phyloP scores from a whole-genome alignment of 1,140 invertebrate species.

The Drosophila leontia region DNA sequence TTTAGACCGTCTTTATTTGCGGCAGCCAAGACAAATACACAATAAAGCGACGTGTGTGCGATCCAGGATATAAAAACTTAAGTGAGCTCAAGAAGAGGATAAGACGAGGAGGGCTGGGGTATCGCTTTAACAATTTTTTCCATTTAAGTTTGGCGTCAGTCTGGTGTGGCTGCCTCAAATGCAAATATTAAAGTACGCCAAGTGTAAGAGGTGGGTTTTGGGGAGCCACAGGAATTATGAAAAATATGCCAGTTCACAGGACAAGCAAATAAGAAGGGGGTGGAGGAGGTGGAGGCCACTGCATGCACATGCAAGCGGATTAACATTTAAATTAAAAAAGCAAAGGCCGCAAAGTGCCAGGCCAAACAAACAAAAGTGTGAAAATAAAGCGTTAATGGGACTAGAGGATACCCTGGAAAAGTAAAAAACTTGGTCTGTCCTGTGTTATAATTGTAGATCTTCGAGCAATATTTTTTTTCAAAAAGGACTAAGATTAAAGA shows the following conservation, averaged over 20 bases:
- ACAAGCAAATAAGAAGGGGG: constrained; percentile 3
- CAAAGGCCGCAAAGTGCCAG: constrained; percentile 37
- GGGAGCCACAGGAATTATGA: constrained; percentile 54
- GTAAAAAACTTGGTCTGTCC: background rate
- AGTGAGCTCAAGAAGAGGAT: constrained; percentile 52
- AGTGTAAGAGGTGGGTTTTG: too few species aligned
- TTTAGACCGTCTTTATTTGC: constrained; percentile 75
- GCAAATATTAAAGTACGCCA: constrained; percentile 45
- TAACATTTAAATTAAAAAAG: constrained; percentile 78
- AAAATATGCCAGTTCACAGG: constrained; percentile 63
- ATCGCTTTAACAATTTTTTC: constrained; percentile 58
- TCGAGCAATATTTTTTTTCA: too few species aligned
- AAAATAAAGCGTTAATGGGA: background rate
- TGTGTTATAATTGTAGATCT: too few species aligned
- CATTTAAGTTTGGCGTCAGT: constrained; percentile 63
- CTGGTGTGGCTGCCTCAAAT: constrained; percentile 38
- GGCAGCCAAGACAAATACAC: constrained; percentile 77
- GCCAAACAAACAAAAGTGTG: constrained; percentile 29
- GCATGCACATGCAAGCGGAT: constrained; percentile 61
- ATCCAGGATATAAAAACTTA: constrained; percentile 72
- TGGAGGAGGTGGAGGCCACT: background rate
- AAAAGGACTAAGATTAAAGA: too few species aligned
- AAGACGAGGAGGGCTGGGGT: constrained; percentile 3
- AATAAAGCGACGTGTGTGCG: constrained; percentile 69
- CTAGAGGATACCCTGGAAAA: constrained; percentile 4